Conservation (phyloP, 1,140 invertebrate genomes). For the Drosophila tsacasi region DNA sequence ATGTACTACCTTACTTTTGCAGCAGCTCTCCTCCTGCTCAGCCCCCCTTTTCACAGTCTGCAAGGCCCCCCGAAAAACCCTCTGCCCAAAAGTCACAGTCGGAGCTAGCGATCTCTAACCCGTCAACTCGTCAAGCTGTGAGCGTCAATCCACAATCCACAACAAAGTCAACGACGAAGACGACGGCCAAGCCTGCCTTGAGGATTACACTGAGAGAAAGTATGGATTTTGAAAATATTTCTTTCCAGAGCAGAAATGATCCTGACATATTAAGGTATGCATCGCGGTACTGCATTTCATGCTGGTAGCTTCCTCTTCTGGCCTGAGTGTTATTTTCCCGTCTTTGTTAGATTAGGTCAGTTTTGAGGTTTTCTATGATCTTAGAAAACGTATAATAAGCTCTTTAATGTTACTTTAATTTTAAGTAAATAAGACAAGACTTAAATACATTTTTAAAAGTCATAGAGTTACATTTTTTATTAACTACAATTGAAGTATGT, state of each 20-base stretch:
- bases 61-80: constrained; percentile 8
- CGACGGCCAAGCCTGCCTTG: constrained; percentile 69
- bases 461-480: too few relatives aligned
- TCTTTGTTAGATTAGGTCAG: too few relatives aligned
- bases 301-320: not conserved
- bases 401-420: not conserved
- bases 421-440: too few relatives aligned
- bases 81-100: constrained; percentile 51
- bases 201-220: constrained; percentile 35
- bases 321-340: not conserved
- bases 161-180: constrained; percentile 59
- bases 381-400: not conserved
- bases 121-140: constrained; percentile 80
- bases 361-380: not conserved
- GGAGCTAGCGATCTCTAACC: constrained; percentile 60
- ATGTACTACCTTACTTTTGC: constrained; percentile 54
- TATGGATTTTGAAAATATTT: too few relatives aligned
- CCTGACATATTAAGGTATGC: too few relatives aligned
- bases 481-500: too few relatives aligned
- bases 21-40: not conserved
- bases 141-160: constrained; percentile 64
- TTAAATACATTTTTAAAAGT: too few relatives aligned
- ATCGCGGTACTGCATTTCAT: not conserved
- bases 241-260: not conserved
- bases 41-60: not conserved